Percentiles rank a stretch among this genome's conserved stretches.
These are phyloP conservation scores for Sisyra terminalis DNA, from an alignment of 2,888 invertebrate genomes.

Conservation along the genomic window DNA sequence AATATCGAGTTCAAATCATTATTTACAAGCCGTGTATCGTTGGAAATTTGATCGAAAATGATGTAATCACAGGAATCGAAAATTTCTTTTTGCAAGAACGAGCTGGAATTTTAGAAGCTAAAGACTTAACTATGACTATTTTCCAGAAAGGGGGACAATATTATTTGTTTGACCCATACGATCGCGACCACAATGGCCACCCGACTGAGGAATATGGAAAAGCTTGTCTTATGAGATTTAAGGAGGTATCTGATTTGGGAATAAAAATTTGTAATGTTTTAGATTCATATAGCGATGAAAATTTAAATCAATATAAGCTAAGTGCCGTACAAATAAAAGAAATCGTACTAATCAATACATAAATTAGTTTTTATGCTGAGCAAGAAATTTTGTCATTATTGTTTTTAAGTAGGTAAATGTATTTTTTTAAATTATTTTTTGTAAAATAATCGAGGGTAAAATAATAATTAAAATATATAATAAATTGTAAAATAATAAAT, in stretches of 20 bases:
- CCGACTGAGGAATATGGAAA: slow-evolving; percentile 12
- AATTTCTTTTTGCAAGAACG: slow-evolving; percentile 41
- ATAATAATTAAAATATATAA: too few species aligned
- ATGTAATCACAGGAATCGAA: slow-evolving; percentile 25
- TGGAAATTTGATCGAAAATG: slow-evolving; percentile 21
- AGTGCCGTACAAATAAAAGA: slow-evolving; percentile 5
- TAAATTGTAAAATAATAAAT: too few species aligned
- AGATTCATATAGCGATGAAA: slow-evolving; percentile 5
- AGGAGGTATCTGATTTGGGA: slow-evolving; percentile 13
- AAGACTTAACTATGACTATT: slow-evolving; percentile 33
- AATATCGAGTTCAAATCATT: slow-evolving; percentile 30
- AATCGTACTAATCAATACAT: slow-evolving; percentile 1
- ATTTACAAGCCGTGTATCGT: slow-evolving; percentile 26
- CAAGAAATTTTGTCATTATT: too few species aligned
- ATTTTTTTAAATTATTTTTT: too few species aligned
- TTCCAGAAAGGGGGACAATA: slow-evolving; percentile 33
- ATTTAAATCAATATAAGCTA: background rate
- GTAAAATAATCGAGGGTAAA: too few species aligned
- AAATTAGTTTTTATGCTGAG: too few species aligned
- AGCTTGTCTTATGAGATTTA: slow-evolving; percentile 17
- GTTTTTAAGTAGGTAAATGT: too few species aligned
- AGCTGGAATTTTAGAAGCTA: slow-evolving; percentile 36
- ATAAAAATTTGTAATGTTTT: slow-evolving; percentile 16
- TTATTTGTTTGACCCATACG: slow-evolving; percentile 43
- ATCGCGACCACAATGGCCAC: slow-evolving; percentile 32